phyloP scores from a whole-genome alignment of 2,888 invertebrate species.

The Tachina grossa region DNA sequence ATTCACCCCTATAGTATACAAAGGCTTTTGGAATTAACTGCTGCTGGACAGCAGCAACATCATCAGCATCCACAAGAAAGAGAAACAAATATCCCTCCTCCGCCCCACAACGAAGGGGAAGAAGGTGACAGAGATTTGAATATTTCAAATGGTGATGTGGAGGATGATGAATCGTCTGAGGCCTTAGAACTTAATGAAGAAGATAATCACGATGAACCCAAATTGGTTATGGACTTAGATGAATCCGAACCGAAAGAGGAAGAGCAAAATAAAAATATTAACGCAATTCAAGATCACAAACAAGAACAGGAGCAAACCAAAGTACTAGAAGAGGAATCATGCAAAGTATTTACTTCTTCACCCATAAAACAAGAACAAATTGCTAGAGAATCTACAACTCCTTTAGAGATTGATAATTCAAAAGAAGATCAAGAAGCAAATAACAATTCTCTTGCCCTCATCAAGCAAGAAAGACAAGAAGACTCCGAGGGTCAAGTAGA shows the following conservation, averaged over 20 bases:
- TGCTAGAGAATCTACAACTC: constrained; percentile 14
- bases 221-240: constrained; percentile 88
- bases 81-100: constrained; percentile 61
- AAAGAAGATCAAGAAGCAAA: constrained; percentile 75
- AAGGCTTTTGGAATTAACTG: constrained; percentile 81
- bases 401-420: neutral
- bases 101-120: constrained; percentile 58
- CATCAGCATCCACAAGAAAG: constrained; percentile 72
- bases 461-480: constrained; percentile 55
- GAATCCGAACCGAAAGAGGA: constrained; percentile 84
- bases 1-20: constrained; percentile 82
- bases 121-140: constrained; percentile 62
- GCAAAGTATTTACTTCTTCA: constrained; percentile 77
- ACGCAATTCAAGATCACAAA: constrained; percentile 75
- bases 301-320: constrained; percentile 76
- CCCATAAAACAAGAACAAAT: constrained; percentile 57
- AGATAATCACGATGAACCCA: constrained; percentile 83
- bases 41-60: constrained; percentile 80
- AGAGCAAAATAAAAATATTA: constrained; percentile 78
- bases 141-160: constrained; percentile 61
- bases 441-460: constrained; percentile 50
- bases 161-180: constrained; percentile 59
- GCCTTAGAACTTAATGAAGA: constrained; percentile 73
- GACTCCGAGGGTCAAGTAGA: constrained; percentile 24
- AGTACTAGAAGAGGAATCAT: constrained; percentile 73